Conservation (phyloP, 2,113 vertebrate species). For the Monopterus albus region DNA sequence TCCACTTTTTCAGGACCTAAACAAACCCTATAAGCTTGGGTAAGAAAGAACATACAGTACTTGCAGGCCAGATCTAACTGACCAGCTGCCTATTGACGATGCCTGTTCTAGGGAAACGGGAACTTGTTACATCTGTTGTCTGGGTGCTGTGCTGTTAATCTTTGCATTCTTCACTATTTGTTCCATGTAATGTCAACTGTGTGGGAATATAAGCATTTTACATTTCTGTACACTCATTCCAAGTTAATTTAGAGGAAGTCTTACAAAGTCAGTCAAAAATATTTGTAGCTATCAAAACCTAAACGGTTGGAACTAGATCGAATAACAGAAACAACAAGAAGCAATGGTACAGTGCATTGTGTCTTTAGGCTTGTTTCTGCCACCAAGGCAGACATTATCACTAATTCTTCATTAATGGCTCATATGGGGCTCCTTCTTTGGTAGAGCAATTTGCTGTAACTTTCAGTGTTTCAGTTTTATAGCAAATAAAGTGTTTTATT, state of each 20-base stretch:
- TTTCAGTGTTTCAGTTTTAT: constrained; percentile 29
- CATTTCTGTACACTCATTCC: not conserved
- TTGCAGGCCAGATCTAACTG: constrained; percentile 17
- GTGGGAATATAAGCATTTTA: not conserved
- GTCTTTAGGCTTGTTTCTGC: constrained; percentile 17
- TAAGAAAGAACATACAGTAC: constrained; percentile 25
- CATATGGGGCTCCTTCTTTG: constrained; percentile 20
- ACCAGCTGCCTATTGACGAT: constrained; percentile 36
- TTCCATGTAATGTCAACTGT: constrained; percentile 5
- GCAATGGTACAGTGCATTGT: not conserved
- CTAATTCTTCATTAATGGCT: constrained; percentile 4
- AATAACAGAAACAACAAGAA: constrained; percentile 8
- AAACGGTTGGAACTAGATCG: not conserved
- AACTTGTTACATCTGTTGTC: constrained; percentile 51
- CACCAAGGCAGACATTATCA: not conserved
- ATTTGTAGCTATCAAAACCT: constrained; percentile 4
- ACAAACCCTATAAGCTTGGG: constrained; percentile 2
- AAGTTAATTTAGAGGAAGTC: not conserved
- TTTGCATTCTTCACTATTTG: constrained; percentile 9
- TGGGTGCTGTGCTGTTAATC: constrained; percentile 22
- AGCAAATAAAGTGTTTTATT: not conserved
- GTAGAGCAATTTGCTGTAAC: constrained; percentile 7
- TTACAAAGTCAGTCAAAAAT: too few relatives aligned
- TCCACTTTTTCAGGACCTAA: constrained; percentile 5
- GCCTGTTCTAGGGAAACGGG: constrained; percentile 26